Percentiles rank a stretch among this genome's conserved stretches.
phyloP scores from a whole-genome alignment of 92 coral and sea anemone genomes.

The Phymanthus crucifer region DNA sequence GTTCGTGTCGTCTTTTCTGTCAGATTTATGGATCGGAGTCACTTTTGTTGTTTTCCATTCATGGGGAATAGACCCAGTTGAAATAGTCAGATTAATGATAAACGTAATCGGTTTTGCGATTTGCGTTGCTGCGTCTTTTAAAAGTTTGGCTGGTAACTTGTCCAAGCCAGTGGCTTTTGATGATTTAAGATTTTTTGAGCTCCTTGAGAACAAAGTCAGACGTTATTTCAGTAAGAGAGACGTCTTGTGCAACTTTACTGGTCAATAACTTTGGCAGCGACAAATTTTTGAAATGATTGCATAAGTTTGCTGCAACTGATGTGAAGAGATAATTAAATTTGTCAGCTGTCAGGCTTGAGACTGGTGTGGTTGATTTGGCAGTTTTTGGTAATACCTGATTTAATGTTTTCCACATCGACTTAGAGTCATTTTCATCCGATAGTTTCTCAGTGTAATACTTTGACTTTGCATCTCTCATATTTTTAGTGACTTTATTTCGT shows the following conservation, averaged over 20 bases:
- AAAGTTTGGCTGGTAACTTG: constrained; percentile 45
- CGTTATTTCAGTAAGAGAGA: constrained; percentile 30
- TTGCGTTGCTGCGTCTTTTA: constrained; percentile 34
- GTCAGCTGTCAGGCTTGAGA: constrained; percentile 22
- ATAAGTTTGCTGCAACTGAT: constrained; percentile 50
- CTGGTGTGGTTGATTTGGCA: background rate
- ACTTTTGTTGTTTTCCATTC: constrained; percentile 20
- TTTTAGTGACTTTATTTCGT: constrained; percentile 38
- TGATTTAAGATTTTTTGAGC: constrained; percentile 39
- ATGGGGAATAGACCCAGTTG: constrained; percentile 14
- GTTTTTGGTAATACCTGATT: constrained; percentile 37
- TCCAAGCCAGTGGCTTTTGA: constrained; percentile 57
- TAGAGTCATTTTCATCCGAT: constrained; percentile 36
- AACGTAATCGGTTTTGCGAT: background rate
- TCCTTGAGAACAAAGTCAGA: constrained; percentile 44
- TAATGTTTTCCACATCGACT: constrained; percentile 56
- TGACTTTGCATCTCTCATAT: constrained; percentile 23
- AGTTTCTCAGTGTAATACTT: background rate
- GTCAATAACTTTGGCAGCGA: constrained; percentile 34
- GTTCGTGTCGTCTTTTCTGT: constrained; percentile 16
- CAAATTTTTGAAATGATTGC: constrained; percentile 31
- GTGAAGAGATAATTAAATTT: constrained; percentile 52
- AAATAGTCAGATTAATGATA: constrained; percentile 10
- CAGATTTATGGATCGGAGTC: constrained; percentile 17
- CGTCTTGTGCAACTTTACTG: constrained; percentile 37